Conservation (phyloP, 2,113 vertebrate species). For the Pomatostomus ruficeps region DNA sequence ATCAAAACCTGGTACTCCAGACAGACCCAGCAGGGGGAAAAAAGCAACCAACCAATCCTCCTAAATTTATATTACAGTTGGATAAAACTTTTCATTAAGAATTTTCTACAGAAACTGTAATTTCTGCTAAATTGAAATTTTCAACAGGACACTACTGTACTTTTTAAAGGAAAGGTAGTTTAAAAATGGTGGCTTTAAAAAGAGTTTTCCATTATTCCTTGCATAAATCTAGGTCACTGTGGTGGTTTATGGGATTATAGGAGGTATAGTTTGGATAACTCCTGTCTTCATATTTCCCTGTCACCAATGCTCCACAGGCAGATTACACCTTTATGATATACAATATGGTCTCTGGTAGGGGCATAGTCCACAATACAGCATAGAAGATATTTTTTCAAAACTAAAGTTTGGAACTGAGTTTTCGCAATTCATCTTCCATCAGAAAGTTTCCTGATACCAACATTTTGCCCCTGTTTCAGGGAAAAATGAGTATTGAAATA, state of each 20-base stretch:
- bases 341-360: background rate
- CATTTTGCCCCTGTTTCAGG: background rate
- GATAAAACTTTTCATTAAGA: background rate
- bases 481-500: background rate
- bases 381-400: background rate
- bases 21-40: background rate
- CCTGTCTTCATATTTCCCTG: background rate
- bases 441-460: background rate
- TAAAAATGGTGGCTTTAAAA: background rate
- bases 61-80: background rate
- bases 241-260: background rate
- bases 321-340: background rate
- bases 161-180: background rate
- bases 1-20: background rate
- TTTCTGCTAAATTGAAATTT: background rate
- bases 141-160: background rate
- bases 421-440: background rate
- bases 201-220: background rate
- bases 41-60: accelerated
- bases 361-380: background rate
- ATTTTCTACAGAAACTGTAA: background rate
- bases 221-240: background rate
- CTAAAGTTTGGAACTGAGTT: background rate
- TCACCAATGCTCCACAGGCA: background rate
- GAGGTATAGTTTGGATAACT: background rate